A percentile compares a stretch with the other conserved stretches of the same genome.
phyloP scores from a whole-genome alignment of 2,797 vertebrate species.

The Cheirogaleus major region DNA sequence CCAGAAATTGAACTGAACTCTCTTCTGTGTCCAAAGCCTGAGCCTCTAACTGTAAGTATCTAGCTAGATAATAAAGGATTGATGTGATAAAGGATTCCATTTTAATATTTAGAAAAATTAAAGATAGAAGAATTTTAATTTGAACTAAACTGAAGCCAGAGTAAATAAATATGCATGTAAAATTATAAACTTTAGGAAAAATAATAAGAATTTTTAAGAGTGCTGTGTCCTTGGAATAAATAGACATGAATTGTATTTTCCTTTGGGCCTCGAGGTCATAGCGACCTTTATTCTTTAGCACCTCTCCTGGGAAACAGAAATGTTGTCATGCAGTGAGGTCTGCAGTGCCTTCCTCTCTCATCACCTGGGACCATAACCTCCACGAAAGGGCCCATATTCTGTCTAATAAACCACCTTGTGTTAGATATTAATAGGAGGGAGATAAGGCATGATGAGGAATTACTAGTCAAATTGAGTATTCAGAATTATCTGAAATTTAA shows the following conservation, averaged over 20 bases:
- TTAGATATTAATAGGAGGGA: not conserved
- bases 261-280: not conserved
- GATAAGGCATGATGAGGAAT: not conserved
- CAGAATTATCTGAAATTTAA: not conserved
- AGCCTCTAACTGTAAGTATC: not conserved
- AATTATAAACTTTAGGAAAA: not conserved
- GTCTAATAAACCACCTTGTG: not conserved
- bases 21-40: not conserved
- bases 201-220: not conserved
- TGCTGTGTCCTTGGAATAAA: not conserved
- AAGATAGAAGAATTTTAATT: not conserved
- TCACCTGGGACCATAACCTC: not conserved
- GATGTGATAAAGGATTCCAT: not conserved
- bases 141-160: not conserved
- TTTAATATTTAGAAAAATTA: slow-evolving; percentile 25
- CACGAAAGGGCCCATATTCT: not conserved
- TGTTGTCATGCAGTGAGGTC: not conserved
- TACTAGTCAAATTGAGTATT: not conserved
- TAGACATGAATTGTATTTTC: not conserved
- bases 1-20: not conserved
- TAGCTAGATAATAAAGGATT: not conserved
- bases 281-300: not conserved
- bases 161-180: not conserved
- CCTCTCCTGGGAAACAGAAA: not conserved
- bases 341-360: not conserved